Evolutionary conservation across 2,888 invertebrate species (phyloP).

Genomic region (Myopa tessellatipennis): DNA sequence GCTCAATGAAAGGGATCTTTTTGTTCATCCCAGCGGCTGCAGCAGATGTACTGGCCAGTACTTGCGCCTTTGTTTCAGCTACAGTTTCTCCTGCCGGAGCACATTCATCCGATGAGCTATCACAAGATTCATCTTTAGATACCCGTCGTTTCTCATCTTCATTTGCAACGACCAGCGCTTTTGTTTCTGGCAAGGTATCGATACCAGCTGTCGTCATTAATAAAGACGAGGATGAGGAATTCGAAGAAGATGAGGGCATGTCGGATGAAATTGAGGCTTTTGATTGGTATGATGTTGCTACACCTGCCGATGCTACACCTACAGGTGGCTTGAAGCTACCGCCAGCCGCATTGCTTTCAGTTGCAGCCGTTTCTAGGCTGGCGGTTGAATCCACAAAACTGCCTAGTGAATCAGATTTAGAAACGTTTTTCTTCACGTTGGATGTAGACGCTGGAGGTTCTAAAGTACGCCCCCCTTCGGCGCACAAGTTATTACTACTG

Average conservation of each 20-base stretch:
- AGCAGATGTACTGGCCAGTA: slow-evolving; percentile 57
- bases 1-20: slow-evolving; percentile 29
- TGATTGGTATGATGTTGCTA: slow-evolving; percentile 52
- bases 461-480: slow-evolving; percentile 63
- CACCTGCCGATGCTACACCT: slow-evolving; percentile 43
- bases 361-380: slow-evolving; percentile 31
- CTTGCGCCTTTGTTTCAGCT: slow-evolving; percentile 12
- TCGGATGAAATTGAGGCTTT: slow-evolving; percentile 58
- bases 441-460: slow-evolving; percentile 45
- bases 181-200: slow-evolving; percentile 44
- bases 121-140: slow-evolving; percentile 83
- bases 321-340: slow-evolving; percentile 47
- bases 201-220: slow-evolving; percentile 52
- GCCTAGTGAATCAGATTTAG: slow-evolving; percentile 64
- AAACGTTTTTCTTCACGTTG: slow-evolving; percentile 38
- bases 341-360: slow-evolving; percentile 20
- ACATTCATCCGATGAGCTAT: slow-evolving; percentile 81
- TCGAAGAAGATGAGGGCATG: slow-evolving; percentile 62
- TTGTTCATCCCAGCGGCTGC: slow-evolving; percentile 51
- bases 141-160: slow-evolving; percentile 69
- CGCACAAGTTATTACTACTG: slow-evolving; percentile 70
- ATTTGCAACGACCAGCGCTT: slow-evolving; percentile 34
- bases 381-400: slow-evolving; percentile 60
- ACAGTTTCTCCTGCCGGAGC: slow-evolving; percentile 71
- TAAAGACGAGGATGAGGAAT: slow-evolving; percentile 63